Evolutionary conservation across 2,113 vertebrate species (phyloP).

Genomic region (Aptenodytes forsteri): DNA sequence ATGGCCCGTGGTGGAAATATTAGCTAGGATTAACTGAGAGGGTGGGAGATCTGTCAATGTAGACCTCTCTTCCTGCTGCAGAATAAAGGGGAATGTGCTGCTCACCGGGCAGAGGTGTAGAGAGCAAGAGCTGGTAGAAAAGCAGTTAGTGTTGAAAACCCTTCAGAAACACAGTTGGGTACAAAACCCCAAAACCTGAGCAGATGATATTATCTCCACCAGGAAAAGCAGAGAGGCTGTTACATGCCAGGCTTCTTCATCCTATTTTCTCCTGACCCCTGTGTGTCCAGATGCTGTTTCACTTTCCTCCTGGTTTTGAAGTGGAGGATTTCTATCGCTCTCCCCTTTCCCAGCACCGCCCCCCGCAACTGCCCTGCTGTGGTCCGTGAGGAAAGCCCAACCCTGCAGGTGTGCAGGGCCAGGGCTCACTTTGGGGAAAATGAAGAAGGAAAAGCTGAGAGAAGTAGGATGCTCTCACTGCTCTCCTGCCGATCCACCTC

Average conservation of each 20-base stretch:
- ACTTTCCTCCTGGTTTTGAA: not conserved
- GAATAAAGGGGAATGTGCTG: not conserved
- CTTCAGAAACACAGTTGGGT: not conserved
- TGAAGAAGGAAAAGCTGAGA: not conserved
- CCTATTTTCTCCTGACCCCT: not conserved
- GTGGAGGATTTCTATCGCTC: not conserved
- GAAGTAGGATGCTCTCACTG: not conserved
- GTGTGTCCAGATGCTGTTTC: not conserved
- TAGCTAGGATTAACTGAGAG: not conserved
- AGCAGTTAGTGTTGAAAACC: not conserved
- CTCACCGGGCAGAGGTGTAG: not conserved
- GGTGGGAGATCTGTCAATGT: not conserved
- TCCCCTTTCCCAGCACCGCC: not conserved
- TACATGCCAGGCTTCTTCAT: not conserved
- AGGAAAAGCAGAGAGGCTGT: not conserved
- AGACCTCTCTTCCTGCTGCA: not conserved
- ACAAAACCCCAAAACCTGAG: not conserved
- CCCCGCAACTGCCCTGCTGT: fast-evolving
- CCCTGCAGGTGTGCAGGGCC: not conserved
- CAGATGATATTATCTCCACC: not conserved
- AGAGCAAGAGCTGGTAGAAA: not conserved
- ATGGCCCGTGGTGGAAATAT: not conserved
- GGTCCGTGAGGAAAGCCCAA: not conserved
- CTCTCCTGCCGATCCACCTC: not conserved
- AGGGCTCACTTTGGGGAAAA: not conserved